Base-by-base conservation (phyloP, 2,888 invertebrate genomes). In the Pseudococcus jackbeardsleyi region DNA sequence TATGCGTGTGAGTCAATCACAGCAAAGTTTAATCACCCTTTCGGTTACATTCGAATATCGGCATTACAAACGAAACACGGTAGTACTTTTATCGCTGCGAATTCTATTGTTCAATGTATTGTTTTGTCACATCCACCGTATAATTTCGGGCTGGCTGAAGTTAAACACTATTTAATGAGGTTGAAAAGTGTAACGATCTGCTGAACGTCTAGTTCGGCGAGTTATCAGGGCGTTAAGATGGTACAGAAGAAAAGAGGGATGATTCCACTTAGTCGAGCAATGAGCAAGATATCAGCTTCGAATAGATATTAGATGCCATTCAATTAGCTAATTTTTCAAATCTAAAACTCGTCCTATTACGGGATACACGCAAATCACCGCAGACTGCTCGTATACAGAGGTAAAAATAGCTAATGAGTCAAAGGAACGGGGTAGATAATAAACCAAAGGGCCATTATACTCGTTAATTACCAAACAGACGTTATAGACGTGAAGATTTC, bases 11-110 rank as follows among this genome's bases (percentile, higher is more conserved):
- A 54, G 54, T 54, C 54, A 8, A n/a, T n/a, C 54, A 54, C n/a
- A 50, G 54, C n/a, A n/a, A 54, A 54, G 54, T 54, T 54, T 54
- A 54, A 54, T 54, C 54, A 54, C 54, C 54, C 54, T n/a, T 54
- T 54, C 15, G n/a, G 54, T 54, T 4, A n/a, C n/a, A n/a, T 17
- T n/a, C 12, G 17, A 6, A 54, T 7, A n/a, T 15, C 54, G 54
- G 54, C 54, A 54, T 42, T 42, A 54, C 3, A n/a, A 6, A 54
- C n/a, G n/a, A 17, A n/a, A 54, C 54, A 54, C n/a, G n/a, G 54
- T 54, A 54, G 54, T 17, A 17, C 15, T 5, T n/a, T n/a, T n/a
- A n/a, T 54, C 6, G 12, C 54, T 8, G 12, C 54, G 15, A 15
- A 3, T 54, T 11, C 11, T 50, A 50, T 50, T 50, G 15, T 50